Conservation (phyloP, 2,797 vertebrate genomes). For the Pseudochromis fuscus region DNA sequence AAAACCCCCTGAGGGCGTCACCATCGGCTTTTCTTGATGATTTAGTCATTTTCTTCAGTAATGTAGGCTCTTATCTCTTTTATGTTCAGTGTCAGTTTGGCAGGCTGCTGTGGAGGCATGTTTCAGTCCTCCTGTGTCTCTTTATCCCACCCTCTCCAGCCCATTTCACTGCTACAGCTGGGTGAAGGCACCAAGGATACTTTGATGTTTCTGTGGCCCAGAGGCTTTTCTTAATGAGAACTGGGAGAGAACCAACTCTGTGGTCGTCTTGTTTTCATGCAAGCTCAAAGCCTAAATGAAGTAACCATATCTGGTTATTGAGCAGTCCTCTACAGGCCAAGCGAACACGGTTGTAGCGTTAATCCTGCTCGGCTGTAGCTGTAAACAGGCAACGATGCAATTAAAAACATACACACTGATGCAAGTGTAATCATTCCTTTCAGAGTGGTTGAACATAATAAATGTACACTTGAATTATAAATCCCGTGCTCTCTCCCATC, state of each 20-base stretch:
- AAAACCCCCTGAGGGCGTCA: conserved; percentile 28
- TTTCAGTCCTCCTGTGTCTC: conserved; percentile 69
- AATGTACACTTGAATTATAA: not conserved
- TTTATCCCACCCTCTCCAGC: conserved; percentile 66
- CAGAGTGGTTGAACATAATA: not conserved
- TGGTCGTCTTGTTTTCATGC: conserved; percentile 63
- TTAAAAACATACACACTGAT: not conserved
- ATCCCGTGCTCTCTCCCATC: not conserved
- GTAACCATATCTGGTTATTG: conserved; percentile 44
- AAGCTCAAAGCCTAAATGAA: conserved; percentile 53
- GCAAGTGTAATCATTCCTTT: conserved; percentile 1
- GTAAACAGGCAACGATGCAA: conserved; percentile 1
- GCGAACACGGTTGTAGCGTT: conserved; percentile 12
- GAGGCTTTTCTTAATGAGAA: conserved; percentile 78
- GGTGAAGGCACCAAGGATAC: conserved; percentile 68
- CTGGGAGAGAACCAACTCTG: conserved; percentile 65
- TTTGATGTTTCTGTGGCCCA: conserved; percentile 81
- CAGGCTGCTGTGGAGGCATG: conserved; percentile 70
- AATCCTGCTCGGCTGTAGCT: conserved; percentile 20
- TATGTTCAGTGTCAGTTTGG: conserved; percentile 61
- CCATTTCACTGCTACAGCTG: conserved; percentile 70
- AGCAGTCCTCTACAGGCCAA: conserved; percentile 41
- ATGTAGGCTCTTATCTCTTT: conserved; percentile 65
- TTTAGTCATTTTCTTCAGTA: conserved; percentile 64
- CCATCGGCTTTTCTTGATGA: conserved; percentile 56